Percentiles rank a stretch among this genome's conserved stretches.
These are phyloP conservation scores for Aldabrachelys gigantea DNA, from an alignment of 2,113 vertebrate species.

Conservation along the genomic window DNA sequence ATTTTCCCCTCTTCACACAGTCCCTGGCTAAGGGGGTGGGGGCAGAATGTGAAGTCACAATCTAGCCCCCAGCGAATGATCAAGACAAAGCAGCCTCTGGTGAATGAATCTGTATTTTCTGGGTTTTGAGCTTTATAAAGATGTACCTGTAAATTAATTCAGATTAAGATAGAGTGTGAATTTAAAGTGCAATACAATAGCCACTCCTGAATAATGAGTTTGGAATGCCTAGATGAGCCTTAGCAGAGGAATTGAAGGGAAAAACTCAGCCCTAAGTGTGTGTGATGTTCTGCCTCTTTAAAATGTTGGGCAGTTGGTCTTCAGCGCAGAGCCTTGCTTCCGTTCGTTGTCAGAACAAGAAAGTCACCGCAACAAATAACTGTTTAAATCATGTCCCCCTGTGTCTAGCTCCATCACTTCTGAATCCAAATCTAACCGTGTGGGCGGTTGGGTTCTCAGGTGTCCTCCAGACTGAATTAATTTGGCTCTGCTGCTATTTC, in stretches of 20 bases:
- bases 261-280: background rate
- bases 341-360: background rate
- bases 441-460: background rate
- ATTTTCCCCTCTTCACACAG: background rate
- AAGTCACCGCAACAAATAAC: background rate
- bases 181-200: background rate
- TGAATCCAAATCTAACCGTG: background rate
- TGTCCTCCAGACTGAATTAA: rapidly evolving
- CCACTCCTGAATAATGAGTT: background rate
- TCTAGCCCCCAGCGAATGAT: background rate
- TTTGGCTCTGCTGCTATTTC: background rate
- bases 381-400: background rate
- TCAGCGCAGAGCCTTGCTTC: background rate
- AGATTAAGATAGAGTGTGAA: background rate
- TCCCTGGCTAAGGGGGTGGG: background rate
- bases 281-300: background rate
- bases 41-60: background rate
- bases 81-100: background rate
- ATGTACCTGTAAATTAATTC: background rate
- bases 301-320: background rate
- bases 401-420: background rate
- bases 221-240: background rate
- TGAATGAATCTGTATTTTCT: background rate
- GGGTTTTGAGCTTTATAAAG: background rate
- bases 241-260: background rate